Conservation (phyloP, 1,140 invertebrate species). For the Drosophila setifemur region DNA sequence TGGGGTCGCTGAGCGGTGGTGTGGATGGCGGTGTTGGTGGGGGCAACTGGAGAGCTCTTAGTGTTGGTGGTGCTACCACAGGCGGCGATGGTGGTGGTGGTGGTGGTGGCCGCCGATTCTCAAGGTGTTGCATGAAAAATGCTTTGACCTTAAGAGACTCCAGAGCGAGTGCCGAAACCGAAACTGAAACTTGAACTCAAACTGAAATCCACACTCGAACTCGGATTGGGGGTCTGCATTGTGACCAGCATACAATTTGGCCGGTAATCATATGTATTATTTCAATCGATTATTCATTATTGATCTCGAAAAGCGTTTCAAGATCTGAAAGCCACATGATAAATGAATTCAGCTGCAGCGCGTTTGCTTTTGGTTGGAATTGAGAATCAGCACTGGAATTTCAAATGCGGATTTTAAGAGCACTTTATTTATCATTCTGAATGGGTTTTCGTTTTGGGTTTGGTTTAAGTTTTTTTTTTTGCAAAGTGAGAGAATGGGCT, state of each 20-base stretch:
- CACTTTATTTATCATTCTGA: not conserved
- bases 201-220: not conserved
- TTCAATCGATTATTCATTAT: conserved; percentile 40
- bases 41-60: not conserved
- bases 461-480: not conserved
- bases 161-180: too few species aligned
- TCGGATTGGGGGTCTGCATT: conserved; percentile 1
- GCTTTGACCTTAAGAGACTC: conserved; percentile 57
- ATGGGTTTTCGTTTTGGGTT: not conserved
- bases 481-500: not conserved
- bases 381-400: conserved; percentile 1
- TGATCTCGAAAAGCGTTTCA: not conserved
- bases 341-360: conserved; percentile 16
- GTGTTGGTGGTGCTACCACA: not conserved
- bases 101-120: conserved; percentile 30
- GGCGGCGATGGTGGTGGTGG: not conserved
- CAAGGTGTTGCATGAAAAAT: conserved; percentile 73
- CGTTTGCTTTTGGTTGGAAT: not conserved
- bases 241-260: conserved; percentile 55
- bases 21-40: too few species aligned
- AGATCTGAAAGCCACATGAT: conserved; percentile 17
- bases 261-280: conserved; percentile 62
- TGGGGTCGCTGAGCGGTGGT: not conserved
- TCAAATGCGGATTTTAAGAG: conserved; percentile 1
- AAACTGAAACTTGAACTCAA: conserved; percentile 8